These are phyloP conservation scores for Exephanes ischioxanthus DNA, from an alignment of 2,888 invertebrate genomes.

Conservation along the genomic window DNA sequence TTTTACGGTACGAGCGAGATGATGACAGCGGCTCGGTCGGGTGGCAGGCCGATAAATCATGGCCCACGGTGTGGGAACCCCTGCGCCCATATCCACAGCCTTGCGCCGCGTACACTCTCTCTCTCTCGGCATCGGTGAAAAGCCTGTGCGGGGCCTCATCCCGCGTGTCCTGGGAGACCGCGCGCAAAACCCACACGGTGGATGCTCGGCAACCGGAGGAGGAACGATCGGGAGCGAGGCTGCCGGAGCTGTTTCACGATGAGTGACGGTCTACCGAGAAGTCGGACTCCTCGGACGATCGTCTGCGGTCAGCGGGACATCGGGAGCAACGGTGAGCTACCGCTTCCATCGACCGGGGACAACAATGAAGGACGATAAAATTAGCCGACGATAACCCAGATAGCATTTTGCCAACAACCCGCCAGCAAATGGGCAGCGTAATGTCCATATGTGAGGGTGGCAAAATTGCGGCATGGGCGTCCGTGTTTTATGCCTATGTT, in stretches of 20 bases:
- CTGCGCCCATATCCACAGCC: conserved; percentile 60
- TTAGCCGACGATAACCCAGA: no score
- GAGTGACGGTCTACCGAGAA: conserved; percentile 71
- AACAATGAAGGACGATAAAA: no score
- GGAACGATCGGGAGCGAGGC: conserved; percentile 11
- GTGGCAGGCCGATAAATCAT: conserved; percentile 83
- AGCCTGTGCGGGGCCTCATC: conserved; percentile 4
- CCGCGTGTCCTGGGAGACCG: conserved; percentile 38
- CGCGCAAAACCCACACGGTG: conserved; percentile 6
- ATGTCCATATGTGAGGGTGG: no score
- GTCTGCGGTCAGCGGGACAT: conserved; percentile 59
- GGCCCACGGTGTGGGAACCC: conserved; percentile 80
- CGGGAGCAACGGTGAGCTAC: not conserved
- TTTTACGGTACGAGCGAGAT: conserved; percentile 75
- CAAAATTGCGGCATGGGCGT: no score
- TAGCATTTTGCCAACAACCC: no score
- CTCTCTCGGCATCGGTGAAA: conserved; percentile 12
- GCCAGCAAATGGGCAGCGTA: no score
- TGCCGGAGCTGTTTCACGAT: conserved; percentile 51
- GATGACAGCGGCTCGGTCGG: conserved; percentile 82
- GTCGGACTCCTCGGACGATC: conserved; percentile 67
- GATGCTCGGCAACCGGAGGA: conserved; percentile 6
- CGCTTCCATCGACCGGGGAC: no score
- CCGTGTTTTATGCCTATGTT: no score
- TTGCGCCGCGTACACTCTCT: not conserved